Percentiles rank a stretch among this genome's conserved stretches.
Conservation (phyloP, 2,113 vertebrate species). For the Mus spicilegus region DNA sequence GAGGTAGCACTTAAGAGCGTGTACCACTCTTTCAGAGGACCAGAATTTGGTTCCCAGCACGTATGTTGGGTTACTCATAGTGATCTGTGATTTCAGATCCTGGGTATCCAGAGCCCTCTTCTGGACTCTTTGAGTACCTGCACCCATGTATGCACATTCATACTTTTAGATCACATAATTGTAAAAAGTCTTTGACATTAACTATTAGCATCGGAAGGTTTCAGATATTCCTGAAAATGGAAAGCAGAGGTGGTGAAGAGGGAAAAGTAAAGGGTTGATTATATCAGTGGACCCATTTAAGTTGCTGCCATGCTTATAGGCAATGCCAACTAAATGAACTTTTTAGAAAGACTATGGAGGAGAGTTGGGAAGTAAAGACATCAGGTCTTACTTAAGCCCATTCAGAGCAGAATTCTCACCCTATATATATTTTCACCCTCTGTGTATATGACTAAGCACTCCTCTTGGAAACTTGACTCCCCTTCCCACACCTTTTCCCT, state of each 20-base stretch:
- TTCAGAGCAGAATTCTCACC: background rate
- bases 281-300: background rate
- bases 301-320: background rate
- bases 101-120: background rate
- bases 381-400: background rate
- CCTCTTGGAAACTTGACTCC: background rate
- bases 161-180: background rate
- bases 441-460: background rate
- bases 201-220: background rate
- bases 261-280: conserved; percentile 20
- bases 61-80: too few species aligned
- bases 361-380: background rate
- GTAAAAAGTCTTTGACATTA: background rate
- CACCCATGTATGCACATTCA: fast-evolving
- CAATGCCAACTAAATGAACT: background rate
- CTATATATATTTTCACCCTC: background rate
- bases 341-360: background rate
- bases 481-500: background rate
- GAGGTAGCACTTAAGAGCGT: background rate
- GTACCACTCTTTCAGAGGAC: background rate
- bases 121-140: background rate
- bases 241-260: background rate
- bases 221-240: background rate
- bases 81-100: background rate
- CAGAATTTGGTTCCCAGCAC: background rate